Evolutionary conservation across 1,140 invertebrate species (phyloP), one percentile per base, ranked within the genome.

Genomic region (Myzus persicae): DNA sequence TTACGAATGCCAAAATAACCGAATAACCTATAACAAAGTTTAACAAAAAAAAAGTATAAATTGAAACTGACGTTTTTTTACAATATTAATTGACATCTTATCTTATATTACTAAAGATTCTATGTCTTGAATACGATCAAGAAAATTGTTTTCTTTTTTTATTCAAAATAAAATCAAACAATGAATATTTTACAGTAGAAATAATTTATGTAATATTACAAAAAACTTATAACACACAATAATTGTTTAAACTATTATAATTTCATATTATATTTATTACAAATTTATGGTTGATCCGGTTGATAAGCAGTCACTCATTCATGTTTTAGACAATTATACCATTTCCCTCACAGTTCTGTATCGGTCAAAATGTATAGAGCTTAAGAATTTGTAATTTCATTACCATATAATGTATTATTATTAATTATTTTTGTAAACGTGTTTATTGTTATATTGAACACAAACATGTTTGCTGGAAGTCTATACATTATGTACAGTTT

Each of bases 361-460:
- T 48, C 46, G 46, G 18, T 48, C 46, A 51, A 51, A 20, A 51
- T 46, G 14, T 46, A n/a, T n/a, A n/a, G n/a, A n/a, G n/a, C n/a
- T n/a, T n/a, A n/a, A n/a, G n/a, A n/a, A n/a, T n/a, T n/a, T n/a
- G n/a, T n/a, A n/a, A n/a, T 85, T 85, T 85, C 84, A 46, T 85
- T 85, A 31, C 84, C 42, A 88, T 88, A 18, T 22, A 46, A n/a
- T 46, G 46, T 26, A 51, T 88, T n/a, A 48, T 46, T 88, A 22
- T 36, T 88, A 88, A 48, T 88, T 48, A 88, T 88, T 88, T 48
- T 48, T 48, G 18, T 88, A n/a, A 48, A 36, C 38, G 42, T 11
- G 31, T 87, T 87, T 87, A 46, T 87, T 87, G 85, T 87, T 87
- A 87, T 44, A 26, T 44, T 44, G 36, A 42, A 84, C 81, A 22